Evolutionary conservation across 1,140 invertebrate species (phyloP).

Genomic region (Listronotus bonariensis): DNA sequence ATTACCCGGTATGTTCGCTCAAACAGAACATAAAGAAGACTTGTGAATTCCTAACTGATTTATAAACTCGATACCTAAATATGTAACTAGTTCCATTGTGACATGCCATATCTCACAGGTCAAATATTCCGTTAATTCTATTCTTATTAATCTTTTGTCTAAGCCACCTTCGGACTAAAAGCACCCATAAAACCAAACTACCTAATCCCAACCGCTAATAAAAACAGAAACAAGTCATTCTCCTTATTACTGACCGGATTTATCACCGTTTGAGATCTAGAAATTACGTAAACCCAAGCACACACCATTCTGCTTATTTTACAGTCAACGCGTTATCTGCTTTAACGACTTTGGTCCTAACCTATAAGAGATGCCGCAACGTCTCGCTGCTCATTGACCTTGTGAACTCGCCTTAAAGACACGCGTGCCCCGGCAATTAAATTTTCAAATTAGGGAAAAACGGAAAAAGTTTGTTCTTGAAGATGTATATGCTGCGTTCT

Average conservation of each 20-base stretch:
- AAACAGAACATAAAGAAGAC: no score
- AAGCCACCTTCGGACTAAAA: no score
- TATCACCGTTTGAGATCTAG: neutral
- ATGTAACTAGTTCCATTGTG: no score
- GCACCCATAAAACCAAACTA: no score
- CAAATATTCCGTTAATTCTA: no score
- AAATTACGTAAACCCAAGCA: constrained; percentile 28
- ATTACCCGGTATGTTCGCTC: no score
- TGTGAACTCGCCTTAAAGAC: constrained; percentile 23
- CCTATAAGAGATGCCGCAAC: constrained; percentile 21
- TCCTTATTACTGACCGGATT: neutral
- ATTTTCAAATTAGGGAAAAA: constrained; percentile 25
- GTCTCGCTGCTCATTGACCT: constrained; percentile 25
- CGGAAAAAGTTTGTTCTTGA: neutral
- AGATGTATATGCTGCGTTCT: constrained; percentile 11
- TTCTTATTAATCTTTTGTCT: no score
- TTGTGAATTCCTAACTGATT: no score
- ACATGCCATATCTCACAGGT: no score
- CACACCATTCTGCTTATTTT: constrained; percentile 12
- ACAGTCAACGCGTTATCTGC: constrained; percentile 28
- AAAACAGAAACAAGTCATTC: constrained; percentile 6
- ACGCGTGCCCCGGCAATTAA: constrained; percentile 32
- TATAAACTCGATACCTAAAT: no score
- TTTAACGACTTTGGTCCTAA: constrained; percentile 15
- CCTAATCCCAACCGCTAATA: neutral